Base-by-base conservation (phyloP, 2,797 vertebrate genomes). In the Stomatorhinus walkeri region DNA sequence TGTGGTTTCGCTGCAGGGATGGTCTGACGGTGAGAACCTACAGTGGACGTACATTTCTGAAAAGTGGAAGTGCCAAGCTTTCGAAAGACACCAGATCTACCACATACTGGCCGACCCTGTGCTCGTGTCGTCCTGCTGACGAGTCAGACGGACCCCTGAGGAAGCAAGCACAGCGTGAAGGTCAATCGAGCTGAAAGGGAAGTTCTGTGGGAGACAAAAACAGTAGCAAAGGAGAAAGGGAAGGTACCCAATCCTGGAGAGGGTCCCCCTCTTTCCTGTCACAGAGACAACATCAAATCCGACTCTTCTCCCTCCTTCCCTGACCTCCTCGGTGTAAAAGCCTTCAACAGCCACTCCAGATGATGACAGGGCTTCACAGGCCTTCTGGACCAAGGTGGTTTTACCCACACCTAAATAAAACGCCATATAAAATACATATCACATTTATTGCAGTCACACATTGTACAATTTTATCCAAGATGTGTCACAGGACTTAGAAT, bases 201-300 rank as follows among this genome's bases (percentile, higher is more conserved):
- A 84, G 48, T 87, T 90, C 40, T 89, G 89, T 4, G 89, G 88
- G 89, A 85, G 46, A 85, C 22, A 24, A 90, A 88, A 72, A 87
- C 88, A 88, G 87, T 8, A 79, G 32, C 28, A 36, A 89, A 87
- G 46, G 24, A 22, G 64, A 88, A 90, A n/a, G 3, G 40, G 10
- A 88, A 85, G 91, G 89, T 97, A 99, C 98, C 98, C 95, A 91
- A 96, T 92, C 95, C 98, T 96, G 91, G 98, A 97, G 91, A 99
- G 95, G 92, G 93, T 95, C 87, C 96, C 97, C 92, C 96, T 95
- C 89, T 94, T 93, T 88, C 97, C 98, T 7, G 95, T 93, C 90
- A 99, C 87, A 0, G 98, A 98, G 93, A 99, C 97, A 1, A 99
- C 96, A 93, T 99, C 98, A 92, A 99, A 99, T 91, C 98, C 98